Evolutionary conservation across 1,140 invertebrate species (phyloP).

Genomic region (Diploscapter pachys): DNA sequence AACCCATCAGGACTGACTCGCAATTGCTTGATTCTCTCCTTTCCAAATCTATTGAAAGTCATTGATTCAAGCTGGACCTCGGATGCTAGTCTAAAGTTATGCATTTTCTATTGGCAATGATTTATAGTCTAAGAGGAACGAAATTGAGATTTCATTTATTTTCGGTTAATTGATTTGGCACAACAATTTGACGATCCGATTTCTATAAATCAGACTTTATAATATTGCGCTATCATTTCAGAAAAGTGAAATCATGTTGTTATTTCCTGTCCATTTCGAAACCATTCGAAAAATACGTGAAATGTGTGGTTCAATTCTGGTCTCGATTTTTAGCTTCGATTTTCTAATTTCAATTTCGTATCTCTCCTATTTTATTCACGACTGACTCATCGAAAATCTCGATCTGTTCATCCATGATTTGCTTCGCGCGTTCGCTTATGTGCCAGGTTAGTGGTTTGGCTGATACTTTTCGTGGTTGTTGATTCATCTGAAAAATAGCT

Average conservation of each 20-base stretch:
- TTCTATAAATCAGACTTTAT: no score
- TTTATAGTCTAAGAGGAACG: no score
- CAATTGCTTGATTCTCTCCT: conserved; percentile 85
- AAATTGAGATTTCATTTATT: no score
- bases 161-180: no score
- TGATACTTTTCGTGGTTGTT: conserved; percentile 53
- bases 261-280: not conserved
- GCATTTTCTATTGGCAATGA: conserved; percentile 22
- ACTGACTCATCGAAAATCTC: conserved; percentile 73
- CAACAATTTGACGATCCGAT: no score
- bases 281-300: not conserved
- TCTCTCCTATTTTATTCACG: not conserved
- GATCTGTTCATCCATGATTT: conserved; percentile 72
- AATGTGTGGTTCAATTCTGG: no score
- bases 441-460: conserved; percentile 79
- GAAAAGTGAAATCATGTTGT: no score
- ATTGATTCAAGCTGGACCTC: conserved; percentile 85
- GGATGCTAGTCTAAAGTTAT: conserved; percentile 70
- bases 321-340: no score
- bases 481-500: conserved; percentile 19
- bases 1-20: conserved; percentile 92
- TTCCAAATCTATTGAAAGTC: conserved; percentile 82
- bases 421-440: conserved; percentile 68
- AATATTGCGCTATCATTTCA: no score
- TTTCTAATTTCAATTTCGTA: no score